A percentile compares a stretch with the other conserved stretches of the same genome.
phyloP scores from a whole-genome alignment of 2,888 invertebrate species.

The Apeira syringaria region DNA sequence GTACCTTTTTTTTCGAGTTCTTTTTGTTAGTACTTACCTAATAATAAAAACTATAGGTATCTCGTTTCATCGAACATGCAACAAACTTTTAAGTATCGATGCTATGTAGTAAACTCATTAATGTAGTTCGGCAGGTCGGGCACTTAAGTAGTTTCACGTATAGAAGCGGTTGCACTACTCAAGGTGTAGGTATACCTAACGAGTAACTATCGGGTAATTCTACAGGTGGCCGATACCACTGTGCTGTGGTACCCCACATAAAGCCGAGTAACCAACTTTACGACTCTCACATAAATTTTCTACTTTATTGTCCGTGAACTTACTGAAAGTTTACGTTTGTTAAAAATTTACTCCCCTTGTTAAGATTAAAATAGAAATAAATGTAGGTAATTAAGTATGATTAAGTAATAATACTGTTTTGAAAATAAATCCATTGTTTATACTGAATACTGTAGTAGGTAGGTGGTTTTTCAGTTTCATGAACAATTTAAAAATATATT shows the following conservation, averaged over 20 bases:
- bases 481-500: no score
- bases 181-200: conserved; percentile 36
- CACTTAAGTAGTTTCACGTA: conserved; percentile 51
- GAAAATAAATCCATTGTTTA: no score
- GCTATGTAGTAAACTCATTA: conserved; percentile 48
- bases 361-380: no score
- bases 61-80: conserved; percentile 9
- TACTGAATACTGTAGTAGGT: no score
- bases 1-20: no score
- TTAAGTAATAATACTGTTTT: no score
- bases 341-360: conserved; percentile 31
- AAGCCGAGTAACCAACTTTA: conserved; percentile 40
- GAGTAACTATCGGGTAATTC: conserved; percentile 38
- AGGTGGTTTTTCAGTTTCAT: no score
- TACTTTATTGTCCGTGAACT: conserved; percentile 44
- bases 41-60: conserved; percentile 2
- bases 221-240: conserved; percentile 52
- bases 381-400: no score
- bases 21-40: no score
- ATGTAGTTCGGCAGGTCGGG: conserved; percentile 33
- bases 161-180: conserved; percentile 39
- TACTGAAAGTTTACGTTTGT: conserved; percentile 33
- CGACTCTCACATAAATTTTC: conserved; percentile 47
- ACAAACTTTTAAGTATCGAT: conserved; percentile 36
- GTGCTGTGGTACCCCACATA: conserved; percentile 32